A percentile compares a stretch with the other conserved stretches of the same genome.
These are phyloP conservation scores for Leptocoma aspasia DNA, from an alignment of 2,113 vertebrate genomes.

Conservation along the genomic window DNA sequence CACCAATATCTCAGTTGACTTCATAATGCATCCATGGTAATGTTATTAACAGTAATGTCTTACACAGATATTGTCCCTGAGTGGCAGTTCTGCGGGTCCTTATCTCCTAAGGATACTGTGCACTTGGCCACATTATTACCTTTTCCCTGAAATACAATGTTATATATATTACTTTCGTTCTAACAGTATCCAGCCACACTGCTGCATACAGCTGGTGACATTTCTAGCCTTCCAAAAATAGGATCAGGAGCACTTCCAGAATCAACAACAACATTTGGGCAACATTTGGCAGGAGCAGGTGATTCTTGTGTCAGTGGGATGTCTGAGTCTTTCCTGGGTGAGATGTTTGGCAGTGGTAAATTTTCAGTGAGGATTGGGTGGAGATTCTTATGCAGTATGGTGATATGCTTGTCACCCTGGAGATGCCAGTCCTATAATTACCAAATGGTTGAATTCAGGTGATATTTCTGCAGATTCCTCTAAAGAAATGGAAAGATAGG, in stretches of 20 bases:
- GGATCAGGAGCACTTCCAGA: not conserved
- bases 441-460: not conserved
- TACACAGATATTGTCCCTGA: not conserved
- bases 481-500: not conserved
- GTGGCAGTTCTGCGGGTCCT: not conserved
- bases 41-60: not conserved
- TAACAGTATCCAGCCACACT: not conserved
- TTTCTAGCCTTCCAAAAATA: not conserved
- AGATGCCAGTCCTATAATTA: not conserved
- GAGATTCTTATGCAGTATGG: not conserved
- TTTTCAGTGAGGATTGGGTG: not conserved
- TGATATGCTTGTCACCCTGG: not conserved
- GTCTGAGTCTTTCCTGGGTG: not conserved
- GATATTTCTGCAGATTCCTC: not conserved
- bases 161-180: not conserved
- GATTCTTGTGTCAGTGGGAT: not conserved
- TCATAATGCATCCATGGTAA: not conserved
- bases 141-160: not conserved
- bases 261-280: not conserved
- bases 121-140: not conserved
- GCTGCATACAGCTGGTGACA: not conserved
- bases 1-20: not conserved
- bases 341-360: not conserved
- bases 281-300: not conserved
- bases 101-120: not conserved